Evolutionary conservation across 2,888 invertebrate species (phyloP).

Genomic region (Pseudanteris insignis): DNA sequence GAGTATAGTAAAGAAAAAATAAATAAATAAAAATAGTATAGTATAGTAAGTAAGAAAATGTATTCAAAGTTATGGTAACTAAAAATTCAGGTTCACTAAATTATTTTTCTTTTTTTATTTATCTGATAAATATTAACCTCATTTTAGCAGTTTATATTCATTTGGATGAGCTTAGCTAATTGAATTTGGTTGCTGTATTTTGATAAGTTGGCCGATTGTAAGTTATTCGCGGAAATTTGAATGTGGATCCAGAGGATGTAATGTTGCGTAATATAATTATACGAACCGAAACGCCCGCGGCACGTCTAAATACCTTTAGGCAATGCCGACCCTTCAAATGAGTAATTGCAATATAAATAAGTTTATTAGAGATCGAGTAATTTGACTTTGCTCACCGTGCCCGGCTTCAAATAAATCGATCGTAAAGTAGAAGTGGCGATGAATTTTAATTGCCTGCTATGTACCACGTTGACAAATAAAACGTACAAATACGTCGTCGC

Average conservation of each 20-base stretch:
- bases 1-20: too few relatives aligned
- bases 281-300: constrained; percentile 7
- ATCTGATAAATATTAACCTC: too few relatives aligned
- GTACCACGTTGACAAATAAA: constrained; percentile 2
- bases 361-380: constrained; percentile 24
- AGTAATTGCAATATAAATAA: constrained; percentile 29
- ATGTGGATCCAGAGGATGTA: constrained; percentile 10
- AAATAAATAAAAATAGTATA: too few relatives aligned
- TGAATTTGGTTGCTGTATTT: not conserved
- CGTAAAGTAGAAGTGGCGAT: constrained; percentile 13
- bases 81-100: too few relatives aligned
- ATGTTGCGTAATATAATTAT: constrained; percentile 23
- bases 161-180: too few relatives aligned
- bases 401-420: constrained; percentile 12
- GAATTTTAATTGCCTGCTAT: constrained; percentile 5
- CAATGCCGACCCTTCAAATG: constrained; percentile 30
- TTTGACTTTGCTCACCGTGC: constrained; percentile 4
- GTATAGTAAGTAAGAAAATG: too few relatives aligned
- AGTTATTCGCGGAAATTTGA: constrained; percentile 22
- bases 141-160: too few relatives aligned
- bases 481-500: too few relatives aligned
- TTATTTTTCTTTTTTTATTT: too few relatives aligned
- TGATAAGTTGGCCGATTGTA: not conserved
- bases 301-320: constrained; percentile 16
- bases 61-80: too few relatives aligned